These are phyloP conservation scores for Siphamia tubifer DNA, from an alignment of 2,113 vertebrate genomes.

Conservation along the genomic window DNA sequence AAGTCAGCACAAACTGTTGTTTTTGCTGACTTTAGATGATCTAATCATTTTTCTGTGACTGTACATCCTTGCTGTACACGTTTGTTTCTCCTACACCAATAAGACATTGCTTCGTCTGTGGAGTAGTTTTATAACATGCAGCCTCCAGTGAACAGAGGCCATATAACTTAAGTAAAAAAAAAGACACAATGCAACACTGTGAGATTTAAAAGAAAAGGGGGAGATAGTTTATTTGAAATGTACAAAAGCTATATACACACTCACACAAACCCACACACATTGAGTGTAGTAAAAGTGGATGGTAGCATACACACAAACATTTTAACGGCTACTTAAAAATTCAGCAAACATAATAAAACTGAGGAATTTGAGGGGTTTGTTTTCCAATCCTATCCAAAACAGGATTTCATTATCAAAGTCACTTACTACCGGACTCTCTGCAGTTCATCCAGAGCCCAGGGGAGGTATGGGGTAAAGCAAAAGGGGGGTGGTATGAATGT, in stretches of 20 bases:
- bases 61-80: too few relatives aligned
- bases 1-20: too few relatives aligned
- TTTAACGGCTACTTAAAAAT: conserved; percentile 65
- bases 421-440: conserved; percentile 48
- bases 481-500: conserved; percentile 37
- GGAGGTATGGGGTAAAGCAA: conserved; percentile 11
- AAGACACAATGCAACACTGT: conserved; percentile 39
- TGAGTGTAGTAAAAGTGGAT: conserved; percentile 69
- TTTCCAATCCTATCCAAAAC: conserved; percentile 40
- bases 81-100: too few relatives aligned
- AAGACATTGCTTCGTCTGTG: too few relatives aligned
- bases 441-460: conserved; percentile 57
- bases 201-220: conserved; percentile 66
- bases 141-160: conserved; percentile 1
- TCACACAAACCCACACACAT: conserved; percentile 79
- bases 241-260: conserved; percentile 97
- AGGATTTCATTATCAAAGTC: conserved; percentile 63
- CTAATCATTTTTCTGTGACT: too few relatives aligned
- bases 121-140: conserved; percentile 27
- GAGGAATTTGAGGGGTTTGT: conserved; percentile 32
- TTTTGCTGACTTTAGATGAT: too few relatives aligned
- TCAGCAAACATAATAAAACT: conserved; percentile 59
- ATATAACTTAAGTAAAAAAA: conserved; percentile 53
- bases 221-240: conserved; percentile 90
- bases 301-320: conserved; percentile 54